phyloP scores from a whole-genome alignment of 2,113 vertebrate species.

The Poeciliopsis occidentalis region DNA sequence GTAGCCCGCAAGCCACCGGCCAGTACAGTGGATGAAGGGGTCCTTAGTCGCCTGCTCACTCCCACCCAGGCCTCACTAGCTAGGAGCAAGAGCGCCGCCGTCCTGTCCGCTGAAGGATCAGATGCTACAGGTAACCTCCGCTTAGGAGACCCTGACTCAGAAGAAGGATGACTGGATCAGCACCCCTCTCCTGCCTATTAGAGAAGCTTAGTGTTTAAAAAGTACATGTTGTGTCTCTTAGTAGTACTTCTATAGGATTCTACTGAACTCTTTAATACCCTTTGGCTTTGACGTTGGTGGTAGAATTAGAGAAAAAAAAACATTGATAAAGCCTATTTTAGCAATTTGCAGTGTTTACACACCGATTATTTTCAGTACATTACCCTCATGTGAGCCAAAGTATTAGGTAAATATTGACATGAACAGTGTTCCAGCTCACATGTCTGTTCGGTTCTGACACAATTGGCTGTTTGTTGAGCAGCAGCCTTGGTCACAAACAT shows the following conservation, averaged over 20 bases:
- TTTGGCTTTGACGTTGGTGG: neutral
- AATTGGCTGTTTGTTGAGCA: constrained; percentile 50
- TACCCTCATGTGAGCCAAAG: constrained; percentile 37
- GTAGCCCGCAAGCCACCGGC: constrained; percentile 84
- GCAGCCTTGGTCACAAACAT: constrained; percentile 25
- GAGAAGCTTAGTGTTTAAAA: constrained; percentile 4
- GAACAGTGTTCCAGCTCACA: constrained; percentile 30
- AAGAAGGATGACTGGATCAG: constrained; percentile 40
- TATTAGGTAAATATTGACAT: constrained; percentile 44
- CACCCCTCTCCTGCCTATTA: constrained; percentile 1
- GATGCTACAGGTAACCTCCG: constrained; percentile 87
- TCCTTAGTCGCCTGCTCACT: constrained; percentile 89
- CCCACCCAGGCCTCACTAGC: constrained; percentile 93
- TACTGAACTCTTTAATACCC: constrained; percentile 18
- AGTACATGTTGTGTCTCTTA: neutral
- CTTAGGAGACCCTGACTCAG: constrained; percentile 50
- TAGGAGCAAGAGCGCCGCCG: constrained; percentile 91
- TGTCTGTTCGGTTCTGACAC: constrained; percentile 37
- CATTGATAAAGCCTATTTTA: neutral
- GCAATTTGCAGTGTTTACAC: constrained; percentile 10
- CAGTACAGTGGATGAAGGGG: constrained; percentile 84
- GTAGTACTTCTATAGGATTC: constrained; percentile 24
- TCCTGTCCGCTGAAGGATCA: constrained; percentile 86
- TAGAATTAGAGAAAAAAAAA: constrained; percentile 3
- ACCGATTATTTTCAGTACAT: constrained; percentile 39